phyloP scores from a whole-genome alignment of 2,113 vertebrate species.

The Lycaon pictus region DNA sequence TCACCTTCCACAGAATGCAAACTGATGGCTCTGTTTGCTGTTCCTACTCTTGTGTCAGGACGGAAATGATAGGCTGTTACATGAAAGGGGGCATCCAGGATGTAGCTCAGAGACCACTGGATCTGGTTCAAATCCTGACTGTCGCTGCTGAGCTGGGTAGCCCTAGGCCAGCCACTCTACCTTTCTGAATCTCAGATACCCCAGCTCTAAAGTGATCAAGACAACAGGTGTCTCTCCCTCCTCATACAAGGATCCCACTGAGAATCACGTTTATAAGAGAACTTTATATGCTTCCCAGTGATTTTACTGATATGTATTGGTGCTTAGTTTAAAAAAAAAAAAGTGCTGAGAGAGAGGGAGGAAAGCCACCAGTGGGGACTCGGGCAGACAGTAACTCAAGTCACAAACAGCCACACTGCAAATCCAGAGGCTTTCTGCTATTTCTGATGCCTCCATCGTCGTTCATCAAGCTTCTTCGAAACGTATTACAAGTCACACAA shows the following conservation, averaged over 20 bases:
- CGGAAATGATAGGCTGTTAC: not conserved
- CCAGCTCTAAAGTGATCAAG: not conserved
- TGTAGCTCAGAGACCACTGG: not conserved
- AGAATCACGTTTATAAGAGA: not conserved
- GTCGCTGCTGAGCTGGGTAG: rapidly evolving
- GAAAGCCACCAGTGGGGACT: not conserved
- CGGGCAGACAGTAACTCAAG: not conserved
- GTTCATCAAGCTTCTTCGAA: constrained; percentile 21
- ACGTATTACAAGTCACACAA: constrained; percentile 33
- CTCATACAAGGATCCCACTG: not conserved
- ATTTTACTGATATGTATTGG: not conserved
- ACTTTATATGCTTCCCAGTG: not conserved
- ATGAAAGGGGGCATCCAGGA: not conserved
- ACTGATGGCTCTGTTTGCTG: not conserved
- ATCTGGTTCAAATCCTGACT: not conserved
- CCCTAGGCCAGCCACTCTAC: not conserved
- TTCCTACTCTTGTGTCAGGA: not conserved
- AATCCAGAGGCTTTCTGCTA: not conserved
- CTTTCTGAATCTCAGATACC: not conserved
- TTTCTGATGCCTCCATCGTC: not conserved
- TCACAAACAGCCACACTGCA: constrained; percentile 17
- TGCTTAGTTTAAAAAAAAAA: not conserved
- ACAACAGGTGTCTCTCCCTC: not conserved
- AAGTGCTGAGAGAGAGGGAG: not conserved
- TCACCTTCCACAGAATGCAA: not conserved